phyloP scores from a whole-genome alignment of 2,797 vertebrate genomes.

The Myoxocephalus aenaeus region DNA sequence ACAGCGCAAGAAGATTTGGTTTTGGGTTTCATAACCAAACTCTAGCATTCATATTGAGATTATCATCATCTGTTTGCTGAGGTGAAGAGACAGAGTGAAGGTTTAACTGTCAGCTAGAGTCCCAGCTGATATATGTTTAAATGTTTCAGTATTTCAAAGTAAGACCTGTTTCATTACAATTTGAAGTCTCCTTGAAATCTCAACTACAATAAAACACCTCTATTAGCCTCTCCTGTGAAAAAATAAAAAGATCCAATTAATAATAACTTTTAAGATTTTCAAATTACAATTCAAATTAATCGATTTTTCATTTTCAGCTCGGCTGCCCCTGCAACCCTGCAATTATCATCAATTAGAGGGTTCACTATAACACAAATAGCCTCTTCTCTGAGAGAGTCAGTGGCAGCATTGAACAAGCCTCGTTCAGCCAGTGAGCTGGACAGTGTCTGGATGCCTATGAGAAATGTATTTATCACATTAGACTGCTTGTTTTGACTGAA shows the following conservation, averaged over 20 bases:
- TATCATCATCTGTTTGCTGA: background rate
- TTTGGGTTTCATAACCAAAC: background rate
- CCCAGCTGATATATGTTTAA: conserved; percentile 15
- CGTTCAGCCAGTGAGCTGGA: background rate
- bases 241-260: conserved; percentile 61
- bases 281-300: conserved; percentile 68
- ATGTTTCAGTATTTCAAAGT: conserved; percentile 12
- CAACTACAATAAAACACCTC: conserved; percentile 20
- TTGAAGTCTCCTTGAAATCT: conserved; percentile 18
- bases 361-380: conserved; percentile 66
- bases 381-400: conserved; percentile 14
- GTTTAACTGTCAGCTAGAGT: background rate
- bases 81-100: background rate
- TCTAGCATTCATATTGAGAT: background rate
- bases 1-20: background rate
- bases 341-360: conserved; percentile 70
- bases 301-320: conserved; percentile 70
- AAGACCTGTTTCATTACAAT: conserved; percentile 17
- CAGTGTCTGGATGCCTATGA: background rate
- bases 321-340: conserved; percentile 53
- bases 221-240: conserved; percentile 62
- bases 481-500: too few relatives aligned
- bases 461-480: background rate
- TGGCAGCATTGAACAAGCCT: background rate
- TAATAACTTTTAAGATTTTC: conserved; percentile 61